Conservation (phyloP, 2,888 invertebrate genomes). For the Lamellibrachia columna region DNA sequence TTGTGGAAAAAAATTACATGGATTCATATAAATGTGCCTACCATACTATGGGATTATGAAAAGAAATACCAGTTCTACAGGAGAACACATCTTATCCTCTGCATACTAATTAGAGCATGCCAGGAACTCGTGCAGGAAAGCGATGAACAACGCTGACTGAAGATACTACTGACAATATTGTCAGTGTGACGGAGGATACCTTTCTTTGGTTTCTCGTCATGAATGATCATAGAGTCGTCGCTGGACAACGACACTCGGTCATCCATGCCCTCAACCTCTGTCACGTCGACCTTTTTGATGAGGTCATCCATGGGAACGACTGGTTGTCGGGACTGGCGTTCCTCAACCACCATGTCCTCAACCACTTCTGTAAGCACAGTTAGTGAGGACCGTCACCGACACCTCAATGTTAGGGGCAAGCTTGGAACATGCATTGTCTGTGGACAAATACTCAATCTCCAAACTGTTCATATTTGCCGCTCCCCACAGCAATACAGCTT, state of each 20-base stretch:
- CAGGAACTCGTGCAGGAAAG: background rate
- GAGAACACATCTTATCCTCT: background rate
- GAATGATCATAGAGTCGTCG: slow-evolving; percentile 31
- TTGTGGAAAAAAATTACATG: background rate
- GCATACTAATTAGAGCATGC: background rate
- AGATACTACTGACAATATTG: background rate
- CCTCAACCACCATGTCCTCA: background rate
- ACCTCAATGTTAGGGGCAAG: background rate
- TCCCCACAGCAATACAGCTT: background rate
- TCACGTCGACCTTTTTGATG: slow-evolving; percentile 44
- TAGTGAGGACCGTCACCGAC: background rate
- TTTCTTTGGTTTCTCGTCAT: slow-evolving; percentile 20
- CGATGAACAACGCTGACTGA: background rate
- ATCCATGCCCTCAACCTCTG: slow-evolving; percentile 38
- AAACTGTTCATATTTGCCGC: background rate
- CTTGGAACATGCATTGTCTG: background rate
- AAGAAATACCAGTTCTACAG: background rate
- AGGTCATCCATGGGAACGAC: slow-evolving; percentile 71
- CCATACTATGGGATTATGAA: background rate
- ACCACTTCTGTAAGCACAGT: slow-evolving; percentile 18
- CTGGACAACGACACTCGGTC: slow-evolving; percentile 38
- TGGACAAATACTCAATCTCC: background rate
- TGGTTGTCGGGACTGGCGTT: background rate
- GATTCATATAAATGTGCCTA: background rate
- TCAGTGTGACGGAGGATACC: background rate